phyloP scores from a whole-genome alignment of 2,888 invertebrate genomes.

The Spodoptera littoralis region DNA sequence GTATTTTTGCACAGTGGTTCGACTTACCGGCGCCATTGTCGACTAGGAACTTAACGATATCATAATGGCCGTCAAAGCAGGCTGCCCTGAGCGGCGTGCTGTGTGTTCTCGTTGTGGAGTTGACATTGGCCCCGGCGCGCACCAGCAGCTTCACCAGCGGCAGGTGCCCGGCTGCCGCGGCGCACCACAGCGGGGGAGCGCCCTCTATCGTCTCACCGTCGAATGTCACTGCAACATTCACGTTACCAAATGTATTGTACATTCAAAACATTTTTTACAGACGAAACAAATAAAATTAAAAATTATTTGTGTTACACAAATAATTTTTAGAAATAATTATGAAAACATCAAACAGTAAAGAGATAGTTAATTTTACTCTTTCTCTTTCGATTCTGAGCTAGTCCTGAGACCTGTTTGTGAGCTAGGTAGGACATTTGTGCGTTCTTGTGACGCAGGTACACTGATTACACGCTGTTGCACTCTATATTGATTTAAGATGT shows the following conservation, averaged over 20 bases:
- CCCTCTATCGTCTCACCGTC: constrained; percentile 99
- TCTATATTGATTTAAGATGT: too few species aligned
- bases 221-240: constrained; percentile 93
- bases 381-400: too few species aligned
- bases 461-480: too few species aligned
- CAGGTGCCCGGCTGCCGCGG: constrained; percentile 98
- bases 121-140: constrained; percentile 95
- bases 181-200: constrained; percentile 99
- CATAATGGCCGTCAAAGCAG: constrained; percentile 98
- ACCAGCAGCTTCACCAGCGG: constrained; percentile 95
- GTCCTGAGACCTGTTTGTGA: too few species aligned
- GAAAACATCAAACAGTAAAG: too few species aligned
- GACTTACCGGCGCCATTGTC: constrained; percentile 94
- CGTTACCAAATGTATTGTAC: neutral
- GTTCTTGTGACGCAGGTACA: too few species aligned
- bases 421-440: too few species aligned
- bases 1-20: too few species aligned
- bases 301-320: too few species aligned
- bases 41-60: constrained; percentile 97
- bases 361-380: too few species aligned
- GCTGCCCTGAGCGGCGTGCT: constrained; percentile 98
- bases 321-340: too few species aligned
- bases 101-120: constrained; percentile 97
- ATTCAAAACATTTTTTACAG: neutral
- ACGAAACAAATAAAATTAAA: too few species aligned